phyloP scores from a whole-genome alignment of 2,888 invertebrate genomes.

The Dolichomitus sp. region DNA sequence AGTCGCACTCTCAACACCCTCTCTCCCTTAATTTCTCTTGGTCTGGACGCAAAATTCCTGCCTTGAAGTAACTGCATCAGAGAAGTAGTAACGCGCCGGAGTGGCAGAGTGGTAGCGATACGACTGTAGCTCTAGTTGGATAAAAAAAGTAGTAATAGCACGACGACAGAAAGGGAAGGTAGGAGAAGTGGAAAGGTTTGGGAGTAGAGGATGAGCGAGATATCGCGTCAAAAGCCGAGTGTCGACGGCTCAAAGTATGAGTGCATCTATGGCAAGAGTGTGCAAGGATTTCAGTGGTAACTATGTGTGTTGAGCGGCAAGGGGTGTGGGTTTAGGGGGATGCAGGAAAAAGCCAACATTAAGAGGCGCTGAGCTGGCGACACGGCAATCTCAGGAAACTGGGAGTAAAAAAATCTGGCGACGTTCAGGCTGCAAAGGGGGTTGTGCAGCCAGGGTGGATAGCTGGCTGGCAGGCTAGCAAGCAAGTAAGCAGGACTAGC shows the following conservation, averaged over 20 bases:
- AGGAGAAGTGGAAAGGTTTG: neutral
- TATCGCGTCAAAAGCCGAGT: constrained; percentile 40
- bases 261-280: constrained; percentile 18
- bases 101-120: constrained; percentile 11
- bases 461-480: neutral
- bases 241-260: constrained; percentile 24
- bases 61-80: constrained; percentile 21
- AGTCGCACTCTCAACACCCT: neutral
- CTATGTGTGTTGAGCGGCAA: constrained; percentile 16
- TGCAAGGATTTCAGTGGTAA: constrained; percentile 9
- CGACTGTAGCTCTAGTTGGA: neutral
- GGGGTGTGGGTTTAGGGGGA: constrained; percentile 31
- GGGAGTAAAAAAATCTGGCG: constrained; percentile 68
- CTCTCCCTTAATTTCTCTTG: constrained; percentile 15
- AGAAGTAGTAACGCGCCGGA: neutral
- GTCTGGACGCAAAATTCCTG: neutral
- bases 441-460: neutral
- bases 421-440: constrained; percentile 31
- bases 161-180: neutral
- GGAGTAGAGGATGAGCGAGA: neutral
- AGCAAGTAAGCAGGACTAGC: constrained; percentile 26
- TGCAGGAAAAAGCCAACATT: constrained; percentile 79
- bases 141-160: constrained; percentile 12
- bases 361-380: constrained; percentile 83
- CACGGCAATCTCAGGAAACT: constrained; percentile 81